phyloP scores from a whole-genome alignment of 2,888 invertebrate genomes.

The Hydriomena furcata region DNA sequence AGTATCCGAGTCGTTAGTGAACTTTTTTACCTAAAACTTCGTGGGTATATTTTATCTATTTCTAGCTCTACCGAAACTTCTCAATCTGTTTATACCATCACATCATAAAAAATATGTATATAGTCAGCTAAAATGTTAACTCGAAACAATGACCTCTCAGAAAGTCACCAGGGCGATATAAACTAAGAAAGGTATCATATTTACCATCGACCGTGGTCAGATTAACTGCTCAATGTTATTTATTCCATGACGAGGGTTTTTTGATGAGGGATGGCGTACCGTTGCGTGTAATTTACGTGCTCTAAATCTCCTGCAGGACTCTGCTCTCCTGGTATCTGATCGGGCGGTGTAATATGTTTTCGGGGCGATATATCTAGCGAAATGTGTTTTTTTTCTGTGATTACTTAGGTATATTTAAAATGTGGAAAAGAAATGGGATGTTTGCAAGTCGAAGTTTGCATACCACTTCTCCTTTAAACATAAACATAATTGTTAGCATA shows the following conservation, averaged over 20 bases:
- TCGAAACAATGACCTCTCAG: conserved; percentile 38
- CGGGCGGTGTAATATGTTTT: conserved; percentile 40
- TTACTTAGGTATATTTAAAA: too few species aligned
- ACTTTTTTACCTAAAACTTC: neutral
- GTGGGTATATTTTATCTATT: neutral
- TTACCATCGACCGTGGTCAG: conserved; percentile 48
- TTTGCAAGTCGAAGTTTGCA: too few species aligned
- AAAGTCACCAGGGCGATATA: conserved; percentile 45
- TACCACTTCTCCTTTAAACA: too few species aligned
- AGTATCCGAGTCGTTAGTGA: conserved; percentile 44
- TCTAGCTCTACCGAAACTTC: neutral
- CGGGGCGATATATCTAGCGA: conserved; percentile 24
- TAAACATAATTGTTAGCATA: too few species aligned
- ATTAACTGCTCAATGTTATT: conserved; percentile 55
- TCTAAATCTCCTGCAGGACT: conserved; percentile 48
- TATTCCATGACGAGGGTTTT: conserved; percentile 65
- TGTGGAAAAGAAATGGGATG: too few species aligned
- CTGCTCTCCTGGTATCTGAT: conserved; percentile 52
- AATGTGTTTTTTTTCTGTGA: conserved; percentile 20
- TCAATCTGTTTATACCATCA: neutral
- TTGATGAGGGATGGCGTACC: conserved; percentile 59
- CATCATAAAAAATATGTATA: neutral
- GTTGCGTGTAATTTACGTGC: conserved; percentile 59
- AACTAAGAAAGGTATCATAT: conserved; percentile 51
- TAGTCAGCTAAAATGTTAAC: conserved; percentile 1